Conservation (phyloP, 2,113 vertebrate genomes). For the Poeciliopsis retropinna region DNA sequence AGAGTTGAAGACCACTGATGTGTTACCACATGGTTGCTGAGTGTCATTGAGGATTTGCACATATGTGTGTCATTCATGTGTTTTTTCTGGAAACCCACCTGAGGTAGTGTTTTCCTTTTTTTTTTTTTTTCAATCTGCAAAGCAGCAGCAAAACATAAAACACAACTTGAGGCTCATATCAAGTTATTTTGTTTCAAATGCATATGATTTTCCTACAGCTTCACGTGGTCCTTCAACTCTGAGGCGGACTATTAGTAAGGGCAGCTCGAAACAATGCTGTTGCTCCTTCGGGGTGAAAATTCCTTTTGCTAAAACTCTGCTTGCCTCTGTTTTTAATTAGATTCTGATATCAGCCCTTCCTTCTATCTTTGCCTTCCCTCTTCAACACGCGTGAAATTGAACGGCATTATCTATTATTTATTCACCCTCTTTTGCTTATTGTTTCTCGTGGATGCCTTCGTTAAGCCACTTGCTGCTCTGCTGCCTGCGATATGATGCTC, state of each 20-base stretch:
- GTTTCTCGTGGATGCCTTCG: slow-evolving; percentile 64
- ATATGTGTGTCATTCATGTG: background rate
- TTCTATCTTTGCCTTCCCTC: slow-evolving; percentile 62
- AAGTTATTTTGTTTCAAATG: slow-evolving; percentile 21
- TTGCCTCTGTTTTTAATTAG: slow-evolving; percentile 79
- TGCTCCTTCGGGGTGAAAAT: slow-evolving; percentile 68
- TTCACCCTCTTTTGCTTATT: slow-evolving; percentile 77
- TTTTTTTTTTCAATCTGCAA: background rate
- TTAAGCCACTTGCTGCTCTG: slow-evolving; percentile 56
- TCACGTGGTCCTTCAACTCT: slow-evolving; percentile 37
- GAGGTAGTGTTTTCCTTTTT: background rate
- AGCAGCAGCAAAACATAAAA: slow-evolving; percentile 9
- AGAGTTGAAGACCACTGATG: too few species aligned
- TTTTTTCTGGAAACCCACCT: background rate
- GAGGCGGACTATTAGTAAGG: slow-evolving; percentile 53
- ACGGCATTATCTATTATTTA: slow-evolving; percentile 81
- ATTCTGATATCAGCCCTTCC: slow-evolving; percentile 74
- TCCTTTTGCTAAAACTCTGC: slow-evolving; percentile 72
- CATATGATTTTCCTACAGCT: slow-evolving; percentile 27
- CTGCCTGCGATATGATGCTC: slow-evolving; percentile 59
- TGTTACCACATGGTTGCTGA: background rate
- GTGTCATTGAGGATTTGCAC: background rate
- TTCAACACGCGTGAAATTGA: slow-evolving; percentile 80
- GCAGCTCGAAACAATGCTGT: slow-evolving; percentile 68
- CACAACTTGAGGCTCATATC: slow-evolving; percentile 33